Evolutionary conservation across 2,888 invertebrate genomes (phyloP).

Genomic region (Nasonovia ribisnigri): DNA sequence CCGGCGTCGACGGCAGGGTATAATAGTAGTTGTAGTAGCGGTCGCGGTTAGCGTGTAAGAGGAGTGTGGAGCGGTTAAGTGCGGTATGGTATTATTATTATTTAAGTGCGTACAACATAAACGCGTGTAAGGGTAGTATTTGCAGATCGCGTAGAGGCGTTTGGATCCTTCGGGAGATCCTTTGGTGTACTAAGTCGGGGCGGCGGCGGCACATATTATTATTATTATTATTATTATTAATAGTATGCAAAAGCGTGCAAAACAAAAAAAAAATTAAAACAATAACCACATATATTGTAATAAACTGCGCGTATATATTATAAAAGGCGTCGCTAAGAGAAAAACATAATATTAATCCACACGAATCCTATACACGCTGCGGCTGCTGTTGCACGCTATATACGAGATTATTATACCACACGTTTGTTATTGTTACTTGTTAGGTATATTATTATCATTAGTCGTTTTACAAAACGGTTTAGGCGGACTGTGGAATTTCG

Average conservation of each 20-base stretch:
- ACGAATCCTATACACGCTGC: conserved; percentile 14
- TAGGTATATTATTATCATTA: conserved; percentile 2
- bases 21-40: background rate
- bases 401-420: background rate
- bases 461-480: background rate
- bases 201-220: background rate
- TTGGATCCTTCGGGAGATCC: background rate
- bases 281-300: conserved; percentile 4
- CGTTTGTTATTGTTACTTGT: background rate
- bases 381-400: conserved; percentile 7
- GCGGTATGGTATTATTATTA: background rate
- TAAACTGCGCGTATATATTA: conserved; percentile 2
- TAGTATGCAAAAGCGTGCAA: conserved; percentile 37
- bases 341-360: conserved; percentile 21
- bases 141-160: background rate
- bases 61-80: background rate
- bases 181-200: background rate
- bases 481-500: background rate
- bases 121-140: background rate
- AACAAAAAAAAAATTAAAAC: background rate
- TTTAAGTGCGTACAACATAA: background rate
- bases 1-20: background rate
- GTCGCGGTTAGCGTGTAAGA: background rate
- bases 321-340: background rate
- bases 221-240: background rate